Base-by-base conservation (phyloP, 2,113 vertebrate genomes). In the Bufo gargarizans region DNA sequence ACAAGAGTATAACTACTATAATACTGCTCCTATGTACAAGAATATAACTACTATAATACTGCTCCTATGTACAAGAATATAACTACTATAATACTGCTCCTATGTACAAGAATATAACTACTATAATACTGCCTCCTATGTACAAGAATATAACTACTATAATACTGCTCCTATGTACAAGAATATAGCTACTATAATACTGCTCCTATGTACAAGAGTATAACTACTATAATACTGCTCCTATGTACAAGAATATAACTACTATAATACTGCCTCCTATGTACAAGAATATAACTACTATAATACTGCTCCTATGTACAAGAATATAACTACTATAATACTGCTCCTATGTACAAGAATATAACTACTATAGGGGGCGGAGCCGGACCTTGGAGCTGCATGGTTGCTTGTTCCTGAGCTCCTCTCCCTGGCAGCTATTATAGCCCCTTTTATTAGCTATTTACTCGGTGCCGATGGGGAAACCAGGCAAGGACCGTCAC, bases 21-120 rank as follows among this genome's bases (percentile, higher is more conserved):
- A 72, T 72, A 45, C 71, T 47, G 13, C 71, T 16, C 69, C 22
- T 43, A 71, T 33, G 16, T 33, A 71, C 63, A 71, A 71, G 67
- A 71, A 71, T 71, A 71, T 71, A 71, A 71, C 67, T 67, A 43
- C 67, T 71, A 67, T 71, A 71, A 71, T 71, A 71, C 22, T 71
- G 10, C 11, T 5, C 67, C 67, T 71, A 71, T 71, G 9, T 71
- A 71, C 67, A 71, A 71, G 67, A 71, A 71, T 71, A 71, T 71
- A 71, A 71, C n/a, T 71, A 71, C 63, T 71, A 71, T 71, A 71
- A 71, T 71, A 71, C 67, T 71, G 67, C 58, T 14, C 67, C 67
- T 71, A 71, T 71, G 11, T 71, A 71, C 67, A 71, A 71, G 11
- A 71, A 71, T 71, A 71, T 33, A 71, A 71, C n/a, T 43, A 67